phyloP scores from a whole-genome alignment of 2,888 invertebrate species.

The Stramonita haemastoma region DNA sequence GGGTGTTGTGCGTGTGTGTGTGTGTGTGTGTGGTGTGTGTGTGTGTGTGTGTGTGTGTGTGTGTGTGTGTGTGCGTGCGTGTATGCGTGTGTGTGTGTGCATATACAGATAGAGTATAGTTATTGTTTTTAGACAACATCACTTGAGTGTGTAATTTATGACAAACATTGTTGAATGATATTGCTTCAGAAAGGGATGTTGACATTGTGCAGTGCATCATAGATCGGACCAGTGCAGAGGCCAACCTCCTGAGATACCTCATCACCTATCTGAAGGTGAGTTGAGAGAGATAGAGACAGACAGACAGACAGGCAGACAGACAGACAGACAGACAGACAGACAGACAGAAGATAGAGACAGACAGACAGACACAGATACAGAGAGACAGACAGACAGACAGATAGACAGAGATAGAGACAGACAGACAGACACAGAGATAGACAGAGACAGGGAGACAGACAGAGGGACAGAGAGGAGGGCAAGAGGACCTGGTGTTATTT shows the following conservation, averaged over 20 bases:
- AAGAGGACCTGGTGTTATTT: too few species aligned
- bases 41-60: neutral
- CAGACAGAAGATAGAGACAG: too few species aligned
- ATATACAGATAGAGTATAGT: neutral
- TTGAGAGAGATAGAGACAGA: neutral
- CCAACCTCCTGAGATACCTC: constrained; percentile 56
- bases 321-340: too few species aligned
- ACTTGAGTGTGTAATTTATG: too few species aligned
- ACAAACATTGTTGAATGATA: too few species aligned
- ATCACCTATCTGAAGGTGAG: constrained; percentile 57
- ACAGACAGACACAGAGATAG: too few species aligned
- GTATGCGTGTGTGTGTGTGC: neutral
- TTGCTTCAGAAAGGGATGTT: neutral
- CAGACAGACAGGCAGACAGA: neutral
- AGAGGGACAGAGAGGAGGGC: too few species aligned
- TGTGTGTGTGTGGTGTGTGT: constrained; percentile 23
- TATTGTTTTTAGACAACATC: too few species aligned
- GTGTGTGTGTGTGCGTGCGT: constrained; percentile 16
- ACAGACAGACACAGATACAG: too few species aligned
- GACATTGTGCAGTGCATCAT: constrained; percentile 51
- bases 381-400: too few species aligned
- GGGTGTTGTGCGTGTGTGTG: neutral
- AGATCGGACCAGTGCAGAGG: constrained; percentile 55
- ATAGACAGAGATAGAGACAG: too few species aligned
- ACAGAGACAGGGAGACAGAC: too few species aligned